Base-by-base conservation (phyloP, 2,797 vertebrate genomes). In the Sebastes minor region DNA sequence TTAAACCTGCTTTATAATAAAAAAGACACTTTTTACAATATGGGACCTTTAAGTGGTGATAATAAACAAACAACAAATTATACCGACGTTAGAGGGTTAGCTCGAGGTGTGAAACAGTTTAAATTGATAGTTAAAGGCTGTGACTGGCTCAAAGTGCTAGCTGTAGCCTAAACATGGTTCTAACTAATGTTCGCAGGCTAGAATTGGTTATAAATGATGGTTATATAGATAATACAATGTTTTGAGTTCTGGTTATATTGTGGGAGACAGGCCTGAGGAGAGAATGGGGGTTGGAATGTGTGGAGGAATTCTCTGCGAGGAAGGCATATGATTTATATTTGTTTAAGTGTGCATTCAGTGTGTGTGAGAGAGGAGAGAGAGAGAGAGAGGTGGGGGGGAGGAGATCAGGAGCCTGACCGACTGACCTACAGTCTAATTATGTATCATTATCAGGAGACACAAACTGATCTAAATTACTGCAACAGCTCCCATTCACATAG, bases 401-500 rank as follows among this genome's bases (percentile, higher is more conserved):
- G 75, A 64, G 89, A 97, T 97, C 95, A 97, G 96, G 96, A 98
- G 97, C 96, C 97, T 98, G 98, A 98, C 97, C 97, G 96, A 98
- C 96, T 98, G 98, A 99, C 98, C 98, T 95, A 95, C 91, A 95
- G 97, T 96, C 97, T 98, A 97, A 99, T 99, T 99, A 99, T 98
- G 96, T 97, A 96, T 98, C 97, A 99, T 99, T 99, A 99, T 97
- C 98, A 98, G 97, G 97, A 99, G 98, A 97, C 98, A 98, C 88
- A 95, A 90, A 95, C 95, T 90, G 96, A 98, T 96, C 97, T 97
- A 97, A 99, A 99, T 99, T 98, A 97, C 97, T 96, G 94, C 94
- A 95, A 97, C 96, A 95, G 96, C 96, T 97, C 97, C 97, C 96
- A 97, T 97, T 97, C 97, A 96, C 96, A 95, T 96, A 94, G 97